These are phyloP conservation scores for Diaperis boleti DNA, from an alignment of 2,888 invertebrate species.

Conservation along the genomic window DNA sequence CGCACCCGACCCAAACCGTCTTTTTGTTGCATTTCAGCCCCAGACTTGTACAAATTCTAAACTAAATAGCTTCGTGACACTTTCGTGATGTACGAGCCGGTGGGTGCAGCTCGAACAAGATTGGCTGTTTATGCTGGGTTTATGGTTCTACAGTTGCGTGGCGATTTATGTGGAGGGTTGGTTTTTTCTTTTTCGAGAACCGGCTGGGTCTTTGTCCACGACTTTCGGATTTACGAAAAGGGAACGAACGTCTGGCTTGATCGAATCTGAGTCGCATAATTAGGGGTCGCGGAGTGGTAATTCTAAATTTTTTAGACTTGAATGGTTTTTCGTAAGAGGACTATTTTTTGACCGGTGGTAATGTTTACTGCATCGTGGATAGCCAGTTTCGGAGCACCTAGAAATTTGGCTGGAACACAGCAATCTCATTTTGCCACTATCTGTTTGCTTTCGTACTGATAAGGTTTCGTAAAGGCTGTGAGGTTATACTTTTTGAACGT, in stretches of 20 bases:
- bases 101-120: slow-evolving; percentile 15
- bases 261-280: not conserved
- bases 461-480: not conserved
- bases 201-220: not conserved
- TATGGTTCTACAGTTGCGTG: no score
- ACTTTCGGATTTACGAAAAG: not conserved
- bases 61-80: slow-evolving; percentile 12
- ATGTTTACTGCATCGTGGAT: no score
- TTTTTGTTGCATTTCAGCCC: not conserved
- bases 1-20: not conserved
- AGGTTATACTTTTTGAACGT: no score
- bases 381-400: no score
- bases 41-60: slow-evolving; percentile 8
- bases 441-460: not conserved
- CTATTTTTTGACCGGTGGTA: no score
- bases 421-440: no score
- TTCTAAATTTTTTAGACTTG: not conserved
- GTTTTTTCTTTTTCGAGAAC: not conserved
- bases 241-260: not conserved
- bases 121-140: slow-evolving; percentile 17
- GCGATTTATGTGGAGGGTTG: slow-evolving; percentile 2
- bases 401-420: no score
- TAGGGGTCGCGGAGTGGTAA: not conserved
- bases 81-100: slow-evolving; percentile 9
- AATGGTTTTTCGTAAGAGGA: no score